A percentile compares a stretch with the other conserved stretches of the same genome.
These are phyloP conservation scores for Polia nebulosa DNA, from an alignment of 2,888 invertebrate species.

Conservation along the genomic window DNA sequence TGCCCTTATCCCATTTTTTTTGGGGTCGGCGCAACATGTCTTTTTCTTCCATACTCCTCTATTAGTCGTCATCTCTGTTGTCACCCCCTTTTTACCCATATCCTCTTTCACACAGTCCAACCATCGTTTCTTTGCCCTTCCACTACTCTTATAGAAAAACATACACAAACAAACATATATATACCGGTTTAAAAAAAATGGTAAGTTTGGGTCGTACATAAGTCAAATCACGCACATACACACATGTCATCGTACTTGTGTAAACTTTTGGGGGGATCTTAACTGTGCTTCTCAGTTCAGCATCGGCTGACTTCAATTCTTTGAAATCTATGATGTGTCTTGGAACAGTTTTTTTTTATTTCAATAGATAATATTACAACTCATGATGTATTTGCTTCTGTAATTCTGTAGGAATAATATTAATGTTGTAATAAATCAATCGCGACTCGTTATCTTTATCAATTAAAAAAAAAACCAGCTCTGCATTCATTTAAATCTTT, in stretches of 20 bases:
- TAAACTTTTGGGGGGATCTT: not conserved
- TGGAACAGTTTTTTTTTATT: not conserved
- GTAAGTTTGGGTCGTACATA: no score
- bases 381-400: slow-evolving; percentile 1
- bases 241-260: not conserved
- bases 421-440: slow-evolving; percentile 12
- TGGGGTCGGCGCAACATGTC: no score
- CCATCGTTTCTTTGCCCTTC: no score
- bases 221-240: no score
- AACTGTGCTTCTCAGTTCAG: not conserved
- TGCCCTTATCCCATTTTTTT: no score
- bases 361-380: not conserved
- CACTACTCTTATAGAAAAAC: no score
- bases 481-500: not conserved
- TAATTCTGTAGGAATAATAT: not conserved
- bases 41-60: no score
- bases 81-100: no score
- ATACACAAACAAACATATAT: no score
- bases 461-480: slow-evolving; percentile 7
- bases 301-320: not conserved
- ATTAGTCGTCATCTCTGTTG: no score
- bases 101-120: no score
- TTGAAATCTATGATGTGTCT: not conserved
- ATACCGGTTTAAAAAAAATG: no score
- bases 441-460: not conserved